Evolutionary conservation across 2,888 invertebrate species (phyloP), one percentile per base, ranked within the genome.

Genomic region (Ochropacha duplaris): DNA sequence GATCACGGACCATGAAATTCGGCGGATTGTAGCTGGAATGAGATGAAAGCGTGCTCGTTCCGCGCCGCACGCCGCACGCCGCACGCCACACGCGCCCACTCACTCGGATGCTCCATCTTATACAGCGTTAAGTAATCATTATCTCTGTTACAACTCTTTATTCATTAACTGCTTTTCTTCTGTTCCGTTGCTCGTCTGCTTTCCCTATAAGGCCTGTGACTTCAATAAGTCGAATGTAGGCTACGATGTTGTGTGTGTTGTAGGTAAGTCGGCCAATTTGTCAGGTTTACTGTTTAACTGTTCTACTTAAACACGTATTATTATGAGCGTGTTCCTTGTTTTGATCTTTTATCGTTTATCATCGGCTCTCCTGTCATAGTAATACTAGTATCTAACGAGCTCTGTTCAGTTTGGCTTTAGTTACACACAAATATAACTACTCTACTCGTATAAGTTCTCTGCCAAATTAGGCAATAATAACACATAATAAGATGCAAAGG

Each of bases 1-100:
- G 66, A 36, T 22, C 60, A 59, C 24, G 16, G 54, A 70, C 57
- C 66, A 64, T 70, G 71, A 69, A 57, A 64, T 61, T 60, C 44
- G 44, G 58, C 16, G 44, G 31, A 31, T 12, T 44, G 9, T 12
- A 31, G 31, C 31, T 12, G 44, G 44, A 44, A 19, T 39, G 54
- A 59, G 59, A 60, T 60, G 60, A 60, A 62, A 60, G 58, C 58
- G 39, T 28, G 39, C 58, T 56, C 34, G 51, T 62, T 62, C 59
- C 54, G n/a, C n/a, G n/a, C n/a, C n/a, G n/a, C n/a, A n/a, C n/a
- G n/a, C n/a, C n/a, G n/a, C n/a, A n/a, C n/a, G n/a, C n/a, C n/a
- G n/a, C n/a, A n/a, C n/a, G n/a, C n/a, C n/a, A n/a, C n/a, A n/a
- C 54, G 57, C 49, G 55, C 54, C 54, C 55, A 57, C 50, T 61